These are phyloP conservation scores for Distichodus sexfasciatus DNA, from an alignment of 2,797 vertebrate genomes.

Conservation along the genomic window DNA sequence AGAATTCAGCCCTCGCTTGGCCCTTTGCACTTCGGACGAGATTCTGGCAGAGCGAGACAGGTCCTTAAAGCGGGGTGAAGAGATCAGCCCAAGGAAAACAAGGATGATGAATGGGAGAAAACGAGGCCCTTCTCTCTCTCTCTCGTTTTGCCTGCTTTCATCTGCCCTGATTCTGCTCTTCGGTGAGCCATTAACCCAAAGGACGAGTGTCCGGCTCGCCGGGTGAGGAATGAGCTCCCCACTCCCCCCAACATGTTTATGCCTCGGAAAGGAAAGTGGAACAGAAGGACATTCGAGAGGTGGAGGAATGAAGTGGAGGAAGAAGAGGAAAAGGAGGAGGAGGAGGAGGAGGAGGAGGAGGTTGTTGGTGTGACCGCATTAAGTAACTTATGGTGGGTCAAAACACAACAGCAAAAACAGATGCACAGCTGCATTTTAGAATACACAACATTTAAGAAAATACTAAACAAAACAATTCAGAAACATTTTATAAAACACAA, in stretches of 20 bases:
- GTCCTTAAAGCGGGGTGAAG: conserved; percentile 80
- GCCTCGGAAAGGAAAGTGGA: conserved; percentile 56
- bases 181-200: conserved; percentile 75
- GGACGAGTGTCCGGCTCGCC: conserved; percentile 74
- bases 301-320: conserved; percentile 19
- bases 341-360: no score
- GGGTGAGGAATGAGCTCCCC: conserved; percentile 77
- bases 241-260: conserved; percentile 66
- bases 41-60: conserved; percentile 71
- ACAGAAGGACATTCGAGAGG: conserved; percentile 39
- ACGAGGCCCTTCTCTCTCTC: conserved; percentile 65
- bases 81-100: conserved; percentile 79
- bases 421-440: neutral
- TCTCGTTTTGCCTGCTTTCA: conserved; percentile 78
- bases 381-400: no score
- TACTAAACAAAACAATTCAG: no score
- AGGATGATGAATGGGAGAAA: conserved; percentile 80
- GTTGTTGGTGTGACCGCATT: conserved; percentile 8
- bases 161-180: conserved; percentile 79
- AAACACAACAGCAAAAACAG: no score
- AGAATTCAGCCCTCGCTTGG: conserved; percentile 65
- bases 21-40: conserved; percentile 72
- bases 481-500: no score
- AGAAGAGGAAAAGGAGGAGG: neutral
- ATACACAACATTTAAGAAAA: no score